phyloP scores from a whole-genome alignment of 2,888 invertebrate species.

The Cephus pulcher region DNA sequence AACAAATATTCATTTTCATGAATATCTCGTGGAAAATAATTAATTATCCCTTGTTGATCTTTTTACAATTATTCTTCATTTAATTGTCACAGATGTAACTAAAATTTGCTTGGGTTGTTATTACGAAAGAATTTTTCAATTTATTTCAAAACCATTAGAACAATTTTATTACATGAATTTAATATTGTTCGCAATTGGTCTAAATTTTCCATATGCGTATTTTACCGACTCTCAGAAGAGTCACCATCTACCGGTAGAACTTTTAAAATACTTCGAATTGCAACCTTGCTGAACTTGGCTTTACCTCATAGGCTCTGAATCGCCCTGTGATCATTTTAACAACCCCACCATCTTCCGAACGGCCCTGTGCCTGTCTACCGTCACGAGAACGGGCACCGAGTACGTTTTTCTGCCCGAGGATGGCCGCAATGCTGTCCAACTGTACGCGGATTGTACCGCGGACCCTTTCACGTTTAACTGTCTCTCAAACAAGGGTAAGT shows the following conservation, averaged over 20 bases:
- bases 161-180: no score
- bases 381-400: slow-evolving; percentile 19
- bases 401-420: slow-evolving; percentile 39
- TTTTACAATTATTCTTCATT: not conserved
- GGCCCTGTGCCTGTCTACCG: slow-evolving; percentile 6
- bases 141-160: not conserved
- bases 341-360: slow-evolving; percentile 4
- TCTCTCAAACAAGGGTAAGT: slow-evolving; percentile 57
- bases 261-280: not conserved
- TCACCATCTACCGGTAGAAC: not conserved
- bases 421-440: slow-evolving; percentile 63
- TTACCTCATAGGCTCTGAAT: not conserved
- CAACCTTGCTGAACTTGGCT: not conserved
- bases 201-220: not conserved
- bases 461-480: slow-evolving; percentile 53
- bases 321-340: not conserved
- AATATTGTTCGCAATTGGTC: no score
- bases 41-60: no score
- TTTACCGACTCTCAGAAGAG: not conserved
- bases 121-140: not conserved
- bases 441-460: slow-evolving; percentile 61
- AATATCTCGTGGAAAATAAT: not conserved
- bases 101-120: not conserved
- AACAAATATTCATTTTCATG: not conserved
- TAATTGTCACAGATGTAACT: not conserved